Evolutionary conservation across 1,140 invertebrate species (phyloP).

Genomic region (Hypothenemus hampei): DNA sequence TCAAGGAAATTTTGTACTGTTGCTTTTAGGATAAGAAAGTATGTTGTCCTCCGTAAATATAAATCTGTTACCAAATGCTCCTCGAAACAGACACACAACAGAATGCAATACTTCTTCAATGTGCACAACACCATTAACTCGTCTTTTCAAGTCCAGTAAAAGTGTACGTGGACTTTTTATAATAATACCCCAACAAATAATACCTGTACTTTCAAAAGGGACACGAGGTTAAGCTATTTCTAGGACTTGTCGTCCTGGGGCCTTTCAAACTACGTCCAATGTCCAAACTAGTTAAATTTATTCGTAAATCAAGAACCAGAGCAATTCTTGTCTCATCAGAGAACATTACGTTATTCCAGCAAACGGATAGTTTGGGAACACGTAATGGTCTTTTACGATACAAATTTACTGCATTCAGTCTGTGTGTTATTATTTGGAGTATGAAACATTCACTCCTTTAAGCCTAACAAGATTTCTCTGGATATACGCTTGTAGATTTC

Average conservation of each 20-base stretch:
- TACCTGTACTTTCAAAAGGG: not conserved
- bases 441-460: too few species aligned
- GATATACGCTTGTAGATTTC: too few species aligned
- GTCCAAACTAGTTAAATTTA: too few species aligned
- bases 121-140: not conserved
- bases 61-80: not conserved
- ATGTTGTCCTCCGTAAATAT: not conserved
- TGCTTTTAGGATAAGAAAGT: not conserved
- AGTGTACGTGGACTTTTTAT: not conserved
- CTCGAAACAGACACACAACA: not conserved
- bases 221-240: not conserved
- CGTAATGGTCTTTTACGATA: too few species aligned
- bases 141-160: not conserved
- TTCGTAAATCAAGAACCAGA: not conserved
- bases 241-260: not conserved
- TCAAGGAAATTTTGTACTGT: not conserved
- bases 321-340: not conserved
- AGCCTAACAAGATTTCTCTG: too few species aligned
- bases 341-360: too few species aligned
- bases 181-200: not conserved
- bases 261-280: not conserved
- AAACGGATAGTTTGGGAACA: too few species aligned
- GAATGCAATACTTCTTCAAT: not conserved
- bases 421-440: too few species aligned
- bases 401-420: too few species aligned